Evolutionary conservation across 30 jellyfish, hydroid and myxozoan species (phyloP), one percentile per base, ranked within the genome.

Genomic region (Hydractinia symbiolongicarpus): DNA sequence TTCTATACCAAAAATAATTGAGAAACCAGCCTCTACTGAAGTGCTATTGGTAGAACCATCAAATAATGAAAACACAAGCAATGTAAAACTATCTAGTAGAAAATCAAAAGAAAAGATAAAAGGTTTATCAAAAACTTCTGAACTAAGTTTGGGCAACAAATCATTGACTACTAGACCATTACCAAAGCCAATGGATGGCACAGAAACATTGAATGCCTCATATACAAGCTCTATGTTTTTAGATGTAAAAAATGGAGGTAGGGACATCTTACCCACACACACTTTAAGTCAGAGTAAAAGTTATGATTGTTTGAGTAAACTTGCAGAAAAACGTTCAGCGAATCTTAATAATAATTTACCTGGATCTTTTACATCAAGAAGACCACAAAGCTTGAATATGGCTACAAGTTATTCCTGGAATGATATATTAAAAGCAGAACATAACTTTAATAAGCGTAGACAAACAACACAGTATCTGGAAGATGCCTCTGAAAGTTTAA

Each of bases 201-300:
- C 85, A 30, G 85, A 77, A 55, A 77, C 60, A 57, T 76, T 77
- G 8, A 77, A 77, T 77, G 85, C 85, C 44, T 77, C 85, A 10
- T 77, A 55, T 49, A 77, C 85, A 19, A 77, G 80, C 53, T 6
- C 80, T 13, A 50, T 19, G 61, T 50, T 71, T 71, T 50, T 19
- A 20, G 13, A 50, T 5, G 55, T 9, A 7, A 49, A 71, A 14
- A 71, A 15, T 13, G 4, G 56, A 20, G 51, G 9, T 5, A 71
- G 51, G 51, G 60, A n/a, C 7, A 53, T 19, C 7, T 0, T 7
- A 71, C 61, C 80, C 9, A 14, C n/a, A 71, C 8, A 51, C 52
- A n/a, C 52, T 64, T 64, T 71, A 50, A 71, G 80, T 5, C 80
- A 55, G n/a, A 71, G 80, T 53, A 71, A 50, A 71, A 71, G 80